Percentiles rank a stretch among this genome's conserved stretches.
These are phyloP conservation scores for Parasteatoda lunata DNA, from an alignment of 2,888 invertebrate species.

Conservation along the genomic window DNA sequence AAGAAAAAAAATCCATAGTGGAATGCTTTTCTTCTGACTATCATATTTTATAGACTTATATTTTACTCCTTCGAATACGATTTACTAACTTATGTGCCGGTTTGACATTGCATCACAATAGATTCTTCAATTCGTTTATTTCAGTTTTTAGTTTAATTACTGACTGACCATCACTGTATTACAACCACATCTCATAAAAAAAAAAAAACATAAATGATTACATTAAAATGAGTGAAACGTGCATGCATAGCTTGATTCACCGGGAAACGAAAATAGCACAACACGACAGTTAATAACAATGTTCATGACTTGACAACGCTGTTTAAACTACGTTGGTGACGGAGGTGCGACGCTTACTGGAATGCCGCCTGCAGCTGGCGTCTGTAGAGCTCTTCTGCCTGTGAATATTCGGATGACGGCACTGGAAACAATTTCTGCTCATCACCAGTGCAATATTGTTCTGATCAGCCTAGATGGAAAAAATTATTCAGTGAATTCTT, in stretches of 20 bases:
- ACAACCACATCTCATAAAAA: too few species aligned
- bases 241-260: not conserved
- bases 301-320: not conserved
- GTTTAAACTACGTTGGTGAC: slow-evolving; percentile 46
- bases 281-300: not conserved
- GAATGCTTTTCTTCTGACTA: too few species aligned
- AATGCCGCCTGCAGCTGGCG: slow-evolving; percentile 23
- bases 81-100: too few species aligned
- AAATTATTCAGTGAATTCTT: not conserved
- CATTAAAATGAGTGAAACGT: not conserved
- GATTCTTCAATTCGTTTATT: too few species aligned
- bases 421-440: slow-evolving; percentile 38
- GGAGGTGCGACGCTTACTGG: slow-evolving; percentile 39
- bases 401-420: slow-evolving; percentile 30
- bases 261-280: not conserved
- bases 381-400: slow-evolving; percentile 15
- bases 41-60: too few species aligned
- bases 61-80: too few species aligned
- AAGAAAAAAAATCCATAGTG: too few species aligned
- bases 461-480: slow-evolving; percentile 49
- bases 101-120: too few species aligned
- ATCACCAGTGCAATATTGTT: slow-evolving; percentile 56
- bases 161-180: too few species aligned
- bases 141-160: too few species aligned
- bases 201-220: too few species aligned